Base-by-base conservation (phyloP, 2,888 invertebrate genomes). In the Physocephala rufipes region DNA sequence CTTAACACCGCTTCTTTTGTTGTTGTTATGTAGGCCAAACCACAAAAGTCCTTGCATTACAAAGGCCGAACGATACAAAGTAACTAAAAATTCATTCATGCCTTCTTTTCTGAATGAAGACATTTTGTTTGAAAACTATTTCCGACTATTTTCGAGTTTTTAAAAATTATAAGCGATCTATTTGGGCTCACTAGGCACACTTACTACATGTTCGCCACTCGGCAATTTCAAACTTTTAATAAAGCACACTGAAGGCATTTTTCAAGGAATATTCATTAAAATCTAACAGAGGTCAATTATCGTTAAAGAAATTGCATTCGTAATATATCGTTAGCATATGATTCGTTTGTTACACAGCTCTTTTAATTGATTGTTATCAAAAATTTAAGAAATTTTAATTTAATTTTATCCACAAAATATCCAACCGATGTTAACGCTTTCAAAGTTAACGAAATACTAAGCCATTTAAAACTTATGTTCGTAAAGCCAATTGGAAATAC, bases 161-260 rank as follows among this genome's bases (percentile, higher is more conserved):
- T n/a, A n/a, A n/a, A n/a, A n/a, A n/a, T n/a, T n/a, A n/a, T n/a
- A n/a, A n/a, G n/a, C n/a, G n/a, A n/a, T n/a, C n/a, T n/a, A n/a
- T n/a, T n/a, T n/a, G n/a, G 5, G 36, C 9, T 36, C 36, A 36
- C 9, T 4, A 4, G 4, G 36, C 36, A 36, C 36, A 65, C 75
- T 76, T 76, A 75, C 75, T 51, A 72, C 47, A 58, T 1, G 72
- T 71, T 76, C 78, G 72, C 75, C 76, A 64, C 74, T 79, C 53
- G 76, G 75, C 64, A 79, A 61, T 75, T 79, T 79, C 61, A 79
- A 78, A 75, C 79, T 79, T 73, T 83, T 81, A 75, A 81, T 78
- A 70, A 81, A 82, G 21, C 85, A 81, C 77, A 79, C 76, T 43
- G 84, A 81, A 70, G 84, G 84, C 84, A 84, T 84, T 73, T 74